Percentiles rank a stretch among this genome's conserved stretches.
These are phyloP conservation scores for Characodon lateralis DNA, from an alignment of 2,797 vertebrate species.

Conservation along the genomic window DNA sequence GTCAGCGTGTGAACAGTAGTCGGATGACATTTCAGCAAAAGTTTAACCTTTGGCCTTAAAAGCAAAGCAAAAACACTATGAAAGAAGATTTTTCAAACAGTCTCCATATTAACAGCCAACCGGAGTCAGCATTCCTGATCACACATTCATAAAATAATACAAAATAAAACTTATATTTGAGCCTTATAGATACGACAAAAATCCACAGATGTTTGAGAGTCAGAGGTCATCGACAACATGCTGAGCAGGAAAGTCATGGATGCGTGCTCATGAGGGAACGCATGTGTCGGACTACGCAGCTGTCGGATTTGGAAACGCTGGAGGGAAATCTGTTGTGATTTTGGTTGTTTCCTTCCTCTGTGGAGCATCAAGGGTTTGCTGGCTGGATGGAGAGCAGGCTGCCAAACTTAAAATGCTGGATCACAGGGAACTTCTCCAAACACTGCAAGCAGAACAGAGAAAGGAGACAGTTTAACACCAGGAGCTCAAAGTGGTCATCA, in stretches of 20 bases:
- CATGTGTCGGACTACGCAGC: slow-evolving; percentile 31
- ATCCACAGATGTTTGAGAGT: slow-evolving; percentile 38
- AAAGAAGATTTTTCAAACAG: slow-evolving; percentile 4
- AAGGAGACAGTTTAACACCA: neutral
- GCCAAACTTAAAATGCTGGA: slow-evolving; percentile 99
- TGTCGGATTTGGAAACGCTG: slow-evolving; percentile 27
- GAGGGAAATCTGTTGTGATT: slow-evolving; percentile 34
- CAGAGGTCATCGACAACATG: slow-evolving; percentile 2
- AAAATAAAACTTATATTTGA: slow-evolving; percentile 3
- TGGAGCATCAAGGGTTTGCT: slow-evolving; percentile 82
- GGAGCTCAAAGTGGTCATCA: neutral
- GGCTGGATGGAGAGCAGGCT: slow-evolving; percentile 96
- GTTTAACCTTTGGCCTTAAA: slow-evolving; percentile 29
- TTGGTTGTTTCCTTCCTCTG: slow-evolving; percentile 35
- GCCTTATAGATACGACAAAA: slow-evolving; percentile 47
- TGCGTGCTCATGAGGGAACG: slow-evolving; percentile 21
- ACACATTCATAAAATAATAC: slow-evolving; percentile 4
- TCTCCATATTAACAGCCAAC: slow-evolving; percentile 4
- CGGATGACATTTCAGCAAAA: neutral
- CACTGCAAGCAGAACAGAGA: slow-evolving; percentile 78
- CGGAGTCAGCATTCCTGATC: slow-evolving; percentile 4
- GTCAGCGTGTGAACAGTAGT: neutral
- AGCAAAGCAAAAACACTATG: slow-evolving; percentile 19
- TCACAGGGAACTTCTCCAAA: slow-evolving; percentile 98
- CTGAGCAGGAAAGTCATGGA: slow-evolving; percentile 34